These are phyloP conservation scores for Sipha maydis DNA, from an alignment of 2,888 invertebrate genomes.

Conservation along the genomic window DNA sequence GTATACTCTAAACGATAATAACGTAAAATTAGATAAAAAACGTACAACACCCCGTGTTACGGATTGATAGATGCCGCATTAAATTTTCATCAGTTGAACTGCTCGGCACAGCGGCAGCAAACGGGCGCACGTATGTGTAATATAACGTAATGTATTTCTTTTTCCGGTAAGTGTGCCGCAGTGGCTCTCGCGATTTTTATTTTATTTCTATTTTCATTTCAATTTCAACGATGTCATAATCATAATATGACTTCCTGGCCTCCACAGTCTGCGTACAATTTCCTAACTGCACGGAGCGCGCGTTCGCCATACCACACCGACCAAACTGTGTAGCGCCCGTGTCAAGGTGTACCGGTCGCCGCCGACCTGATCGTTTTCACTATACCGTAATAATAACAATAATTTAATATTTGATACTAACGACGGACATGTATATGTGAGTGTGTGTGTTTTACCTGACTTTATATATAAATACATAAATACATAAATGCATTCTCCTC, in stretches of 20 bases:
- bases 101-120: too few species aligned
- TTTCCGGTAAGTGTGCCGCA: constrained; percentile 41
- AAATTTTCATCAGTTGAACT: too few species aligned
- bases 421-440: not conserved
- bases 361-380: constrained; percentile 49
- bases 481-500: constrained; percentile 1
- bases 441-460: not conserved
- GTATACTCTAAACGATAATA: not conserved
- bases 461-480: too few species aligned
- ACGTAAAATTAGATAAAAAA: not conserved
- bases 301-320: not conserved
- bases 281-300: constrained; percentile 20
- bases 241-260: constrained; percentile 56
- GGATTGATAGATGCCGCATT: not conserved
- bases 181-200: not conserved
- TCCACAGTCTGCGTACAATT: constrained; percentile 42
- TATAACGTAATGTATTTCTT: not conserved
- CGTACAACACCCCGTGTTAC: not conserved
- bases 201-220: not conserved
- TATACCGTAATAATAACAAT: constrained; percentile 26
- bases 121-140: too few species aligned
- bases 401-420: not conserved
- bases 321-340: constrained; percentile 15
- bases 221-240: constrained; percentile 54
- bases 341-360: constrained; percentile 61